Evolutionary conservation across 2,888 invertebrate genomes (phyloP).

Genomic region (Arge pagana): DNA sequence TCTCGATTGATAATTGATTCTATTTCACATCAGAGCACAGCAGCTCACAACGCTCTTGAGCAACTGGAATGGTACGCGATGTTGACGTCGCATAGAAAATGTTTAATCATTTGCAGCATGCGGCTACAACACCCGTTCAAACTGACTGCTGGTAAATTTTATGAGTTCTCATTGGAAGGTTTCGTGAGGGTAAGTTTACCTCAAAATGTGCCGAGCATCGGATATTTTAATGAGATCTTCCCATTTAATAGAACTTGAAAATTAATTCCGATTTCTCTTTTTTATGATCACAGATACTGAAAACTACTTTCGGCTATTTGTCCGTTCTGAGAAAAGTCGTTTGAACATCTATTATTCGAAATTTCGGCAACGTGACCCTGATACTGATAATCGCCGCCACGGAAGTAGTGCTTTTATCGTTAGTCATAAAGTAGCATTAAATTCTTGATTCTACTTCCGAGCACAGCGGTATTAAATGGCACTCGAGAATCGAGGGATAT

Average conservation of each 20-base stretch:
- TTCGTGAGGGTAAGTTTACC: constrained; percentile 57
- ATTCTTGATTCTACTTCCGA: no score
- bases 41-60: no score
- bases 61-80: not conserved
- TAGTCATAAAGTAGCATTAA: no score
- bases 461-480: no score
- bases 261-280: not conserved
- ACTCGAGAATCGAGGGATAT: no score
- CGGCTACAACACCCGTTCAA: constrained; percentile 59
- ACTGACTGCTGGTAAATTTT: constrained; percentile 61
- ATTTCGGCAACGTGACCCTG: not conserved
- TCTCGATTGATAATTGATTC: not conserved
- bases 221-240: not conserved
- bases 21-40: not conserved
- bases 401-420: not conserved
- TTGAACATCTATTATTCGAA: not conserved
- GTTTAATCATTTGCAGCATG: constrained; percentile 58
- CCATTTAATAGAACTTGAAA: not conserved
- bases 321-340: not conserved
- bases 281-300: not conserved
- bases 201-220: not conserved
- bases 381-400: no score
- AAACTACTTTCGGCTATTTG: not conserved
- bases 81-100: constrained; percentile 42
- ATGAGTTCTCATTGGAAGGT: constrained; percentile 59